Base-by-base conservation (phyloP, 2,888 invertebrate genomes). In the Dryobotodes eremita region DNA sequence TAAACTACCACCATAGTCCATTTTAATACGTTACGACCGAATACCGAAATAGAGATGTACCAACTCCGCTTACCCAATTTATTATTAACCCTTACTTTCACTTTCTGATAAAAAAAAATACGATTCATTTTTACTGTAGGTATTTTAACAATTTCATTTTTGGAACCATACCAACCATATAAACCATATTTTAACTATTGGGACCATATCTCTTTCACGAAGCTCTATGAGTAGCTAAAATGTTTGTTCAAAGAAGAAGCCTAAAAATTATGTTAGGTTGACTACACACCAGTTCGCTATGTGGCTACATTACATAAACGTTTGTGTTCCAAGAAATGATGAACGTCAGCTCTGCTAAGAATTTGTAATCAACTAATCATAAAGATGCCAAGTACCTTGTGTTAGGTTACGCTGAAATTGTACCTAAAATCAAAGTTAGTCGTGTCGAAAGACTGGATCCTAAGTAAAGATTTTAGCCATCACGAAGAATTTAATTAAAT, bases 191-290 rank as follows among this genome's bases (percentile, higher is more conserved):
- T n/a, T n/a, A n/a, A 42, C 42, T 42, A 57, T 11, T 70, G 15
- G 57, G 57, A 69, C 69, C 53, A 23, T 48, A 50, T 31, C 1
- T 36, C 36, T 36, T 8, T 15, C 8, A 15, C 20, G 15, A 31
- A 23, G 5, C 36, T 55, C n/a, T n/a, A 15, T 31, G 69, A 15
- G 50, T 48, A 11, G 11, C 26, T 66, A 20, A 66, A 26, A 48
- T n/a, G 13, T 53, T 50, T 75, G 93, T 93, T 92, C 93, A 94
- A 92, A 91, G 91, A 93, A 89, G 89, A 93, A 89, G 86, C 84
- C 90, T 92, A 92, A 92, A n/a, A 93, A 93, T 92, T 93, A 93
- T 92, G 91, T 89, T 83, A 89, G 85, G 89, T 90, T 88, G 89
- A 87, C 87, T 90, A 85, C 53, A 53, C 89, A 85, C 89, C 53